Evolutionary conservation across 23 tunicate genomes (phyloP).

Genomic region (Halocynthia roretzi): DNA sequence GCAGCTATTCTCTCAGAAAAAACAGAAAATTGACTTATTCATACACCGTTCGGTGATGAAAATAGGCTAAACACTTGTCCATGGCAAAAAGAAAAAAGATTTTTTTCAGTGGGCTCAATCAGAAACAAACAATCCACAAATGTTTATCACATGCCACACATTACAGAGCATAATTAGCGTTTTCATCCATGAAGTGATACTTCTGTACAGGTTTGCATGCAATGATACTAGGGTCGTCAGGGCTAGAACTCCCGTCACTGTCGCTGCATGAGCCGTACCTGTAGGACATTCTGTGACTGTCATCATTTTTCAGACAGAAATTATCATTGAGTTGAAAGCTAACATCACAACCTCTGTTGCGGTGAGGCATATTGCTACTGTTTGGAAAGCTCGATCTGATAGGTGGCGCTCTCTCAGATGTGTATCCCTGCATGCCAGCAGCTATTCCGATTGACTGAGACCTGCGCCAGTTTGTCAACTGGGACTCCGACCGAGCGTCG

Average conservation of each 20-base stretch:
- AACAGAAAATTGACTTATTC: too few relatives aligned
- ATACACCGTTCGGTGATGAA: too few relatives aligned
- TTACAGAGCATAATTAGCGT: background rate
- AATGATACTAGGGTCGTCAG: constrained; percentile 12
- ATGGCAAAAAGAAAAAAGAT: too few relatives aligned
- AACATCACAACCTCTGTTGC: too few relatives aligned
- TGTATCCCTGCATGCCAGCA: background rate
- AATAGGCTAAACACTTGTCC: too few relatives aligned
- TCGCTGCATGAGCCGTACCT: too few relatives aligned
- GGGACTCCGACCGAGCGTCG: background rate
- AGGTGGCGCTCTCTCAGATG: constrained; percentile 3
- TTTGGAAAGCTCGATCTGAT: background rate
- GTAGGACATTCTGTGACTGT: too few relatives aligned
- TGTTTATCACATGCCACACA: background rate
- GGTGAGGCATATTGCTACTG: too few relatives aligned
- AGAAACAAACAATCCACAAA: too few relatives aligned
- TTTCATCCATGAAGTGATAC: background rate
- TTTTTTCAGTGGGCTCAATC: too few relatives aligned
- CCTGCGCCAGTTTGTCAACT: background rate
- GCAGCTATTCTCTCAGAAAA: too few relatives aligned
- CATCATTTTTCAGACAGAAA: too few relatives aligned
- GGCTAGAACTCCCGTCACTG: background rate
- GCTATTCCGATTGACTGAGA: background rate
- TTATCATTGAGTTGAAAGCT: background rate
- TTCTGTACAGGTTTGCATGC: constrained; percentile 5